Percentiles rank a stretch among this genome's conserved stretches.
These are phyloP conservation scores for Lonchura striata DNA, from an alignment of 2,113 vertebrate genomes.

Conservation along the genomic window DNA sequence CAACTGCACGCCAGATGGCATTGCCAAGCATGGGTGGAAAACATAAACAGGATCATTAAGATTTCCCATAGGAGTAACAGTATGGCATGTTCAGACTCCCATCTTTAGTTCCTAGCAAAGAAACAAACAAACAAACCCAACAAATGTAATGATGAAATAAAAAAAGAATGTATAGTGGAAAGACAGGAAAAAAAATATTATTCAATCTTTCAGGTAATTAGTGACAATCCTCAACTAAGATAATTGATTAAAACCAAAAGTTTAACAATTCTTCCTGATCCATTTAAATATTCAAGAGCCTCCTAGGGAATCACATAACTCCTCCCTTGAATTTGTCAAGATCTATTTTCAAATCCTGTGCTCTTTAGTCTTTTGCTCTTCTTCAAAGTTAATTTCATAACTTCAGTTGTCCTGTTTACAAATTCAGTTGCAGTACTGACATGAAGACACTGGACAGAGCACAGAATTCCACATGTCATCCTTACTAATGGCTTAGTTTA, in stretches of 20 bases:
- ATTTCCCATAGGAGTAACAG: neutral
- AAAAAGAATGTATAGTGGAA: neutral
- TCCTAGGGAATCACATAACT: neutral
- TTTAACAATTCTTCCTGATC: neutral
- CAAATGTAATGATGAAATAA: neutral
- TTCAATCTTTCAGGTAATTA: neutral
- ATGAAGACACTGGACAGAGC: neutral
- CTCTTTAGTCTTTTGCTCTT: neutral
- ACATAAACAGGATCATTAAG: neutral
- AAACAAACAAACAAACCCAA: neutral
- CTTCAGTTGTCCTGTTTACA: neutral
- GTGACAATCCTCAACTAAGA: neutral
- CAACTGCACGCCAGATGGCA: neutral
- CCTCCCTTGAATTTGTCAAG: neutral
- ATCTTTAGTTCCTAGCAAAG: neutral
- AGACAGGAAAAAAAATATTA: neutral
- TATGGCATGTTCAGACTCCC: neutral
- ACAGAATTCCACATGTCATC: neutral
- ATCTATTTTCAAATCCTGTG: neutral
- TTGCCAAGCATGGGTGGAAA: neutral
- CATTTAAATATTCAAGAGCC: neutral
- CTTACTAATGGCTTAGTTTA: slow-evolving; percentile 1
- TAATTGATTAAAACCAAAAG: neutral
- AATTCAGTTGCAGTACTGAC: neutral
- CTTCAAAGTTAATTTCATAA: neutral